phyloP scores from a whole-genome alignment of 1,140 invertebrate species.

The Rhopalosiphum padi region DNA sequence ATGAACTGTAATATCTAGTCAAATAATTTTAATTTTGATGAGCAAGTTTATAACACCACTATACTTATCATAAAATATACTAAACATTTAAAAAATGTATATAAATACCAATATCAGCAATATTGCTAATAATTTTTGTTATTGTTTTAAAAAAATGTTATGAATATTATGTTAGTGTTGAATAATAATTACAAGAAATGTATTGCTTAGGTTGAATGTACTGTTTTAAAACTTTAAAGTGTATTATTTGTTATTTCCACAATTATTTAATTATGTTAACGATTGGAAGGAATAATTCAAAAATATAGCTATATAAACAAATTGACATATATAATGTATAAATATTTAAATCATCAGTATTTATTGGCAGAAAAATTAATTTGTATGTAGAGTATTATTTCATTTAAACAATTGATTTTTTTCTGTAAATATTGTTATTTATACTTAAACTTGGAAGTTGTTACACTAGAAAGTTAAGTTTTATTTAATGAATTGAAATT shows the following conservation, averaged over 20 bases:
- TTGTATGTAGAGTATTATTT: not conserved
- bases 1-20: conserved; percentile 26
- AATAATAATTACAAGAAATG: not conserved
- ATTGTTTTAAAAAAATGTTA: conserved; percentile 5
- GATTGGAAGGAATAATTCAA: not conserved
- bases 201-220: not conserved
- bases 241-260: not conserved
- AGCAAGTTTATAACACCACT: not conserved
- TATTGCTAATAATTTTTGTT: not conserved
- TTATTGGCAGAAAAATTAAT: not conserved
- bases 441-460: not conserved
- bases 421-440: not conserved
- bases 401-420: not conserved
- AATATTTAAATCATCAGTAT: conserved; percentile 7
- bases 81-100: not conserved
- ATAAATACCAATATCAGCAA: not conserved
- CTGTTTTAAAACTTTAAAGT: not conserved
- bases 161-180: not conserved
- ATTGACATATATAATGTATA: not conserved
- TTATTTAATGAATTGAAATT: not conserved
- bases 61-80: not conserved
- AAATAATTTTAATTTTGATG: conserved; percentile 5
- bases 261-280: conserved; percentile 11
- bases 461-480: not conserved
- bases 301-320: not conserved